Percentiles rank a stretch among this genome's conserved stretches.
Conservation (phyloP, 2,888 invertebrate species). For the Ischnura elegans region DNA sequence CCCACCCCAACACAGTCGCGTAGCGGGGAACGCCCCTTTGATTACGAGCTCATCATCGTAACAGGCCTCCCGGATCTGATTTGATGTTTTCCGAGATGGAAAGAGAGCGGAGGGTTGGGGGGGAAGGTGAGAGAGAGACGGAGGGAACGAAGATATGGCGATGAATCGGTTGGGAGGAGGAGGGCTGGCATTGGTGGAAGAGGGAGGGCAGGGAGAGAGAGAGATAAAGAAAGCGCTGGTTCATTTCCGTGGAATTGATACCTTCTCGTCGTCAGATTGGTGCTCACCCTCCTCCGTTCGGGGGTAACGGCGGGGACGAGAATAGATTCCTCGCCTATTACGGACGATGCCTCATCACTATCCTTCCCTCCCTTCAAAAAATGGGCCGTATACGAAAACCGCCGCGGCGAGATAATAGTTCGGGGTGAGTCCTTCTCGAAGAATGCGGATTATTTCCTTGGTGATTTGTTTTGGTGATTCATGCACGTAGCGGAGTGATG, state of each 20-base stretch:
- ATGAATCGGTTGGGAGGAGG: neutral
- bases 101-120: neutral
- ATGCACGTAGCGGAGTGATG: too few species aligned
- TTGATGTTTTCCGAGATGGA: constrained; percentile 42
- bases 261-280: neutral
- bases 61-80: constrained; percentile 44
- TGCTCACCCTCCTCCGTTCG: neutral
- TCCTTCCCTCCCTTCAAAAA: neutral
- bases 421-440: too few species aligned
- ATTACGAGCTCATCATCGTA: constrained; percentile 46
- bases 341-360: neutral
- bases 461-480: too few species aligned
- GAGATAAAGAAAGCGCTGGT: too few species aligned
- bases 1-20: neutral
- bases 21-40: neutral
- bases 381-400: too few species aligned
- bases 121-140: neutral
- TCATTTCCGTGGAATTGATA: constrained; percentile 3
- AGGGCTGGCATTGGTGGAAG: neutral
- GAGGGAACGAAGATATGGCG: neutral
- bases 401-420: too few species aligned
- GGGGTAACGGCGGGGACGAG: neutral
- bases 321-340: neutral
- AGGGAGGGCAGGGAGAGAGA: neutral
- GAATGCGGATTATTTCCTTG: too few species aligned